Conservation (phyloP, 2,113 vertebrate genomes). For the Prunella himalayana region DNA sequence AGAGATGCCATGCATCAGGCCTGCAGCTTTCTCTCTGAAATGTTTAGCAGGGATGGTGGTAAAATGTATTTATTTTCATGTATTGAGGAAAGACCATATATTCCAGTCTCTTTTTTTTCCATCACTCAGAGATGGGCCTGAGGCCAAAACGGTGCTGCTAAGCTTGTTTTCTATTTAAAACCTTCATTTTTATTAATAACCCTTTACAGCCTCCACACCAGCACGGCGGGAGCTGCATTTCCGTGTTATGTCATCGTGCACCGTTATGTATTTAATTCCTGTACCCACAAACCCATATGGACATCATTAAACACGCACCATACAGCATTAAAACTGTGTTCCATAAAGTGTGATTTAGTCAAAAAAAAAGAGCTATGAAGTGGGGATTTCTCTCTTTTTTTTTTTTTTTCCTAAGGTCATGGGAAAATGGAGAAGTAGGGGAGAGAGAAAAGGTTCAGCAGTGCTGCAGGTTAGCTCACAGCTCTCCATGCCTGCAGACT, state of each 20-base stretch:
- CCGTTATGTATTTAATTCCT: conserved; percentile 68
- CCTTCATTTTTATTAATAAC: conserved; percentile 73
- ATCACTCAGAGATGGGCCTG: conserved; percentile 65
- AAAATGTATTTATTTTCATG: conserved; percentile 63
- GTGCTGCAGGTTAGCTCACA: not conserved
- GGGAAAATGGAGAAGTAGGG: conserved; percentile 61
- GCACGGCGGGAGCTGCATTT: conserved; percentile 66
- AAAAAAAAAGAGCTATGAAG: conserved; percentile 55
- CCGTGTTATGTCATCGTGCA: conserved; percentile 68
- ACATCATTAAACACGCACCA: conserved; percentile 64
- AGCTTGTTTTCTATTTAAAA: conserved; percentile 73
- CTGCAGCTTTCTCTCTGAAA: conserved; percentile 33
- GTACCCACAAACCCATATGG: conserved; percentile 71
- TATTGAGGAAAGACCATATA: conserved; percentile 47
- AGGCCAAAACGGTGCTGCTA: conserved; percentile 66
- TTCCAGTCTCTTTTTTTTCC: conserved; percentile 57
- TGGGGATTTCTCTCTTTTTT: not conserved
- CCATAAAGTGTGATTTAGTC: conserved; percentile 53
- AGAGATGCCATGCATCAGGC: conserved; percentile 27
- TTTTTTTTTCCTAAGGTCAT: conserved; percentile 55
- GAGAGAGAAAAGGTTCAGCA: conserved; percentile 4
- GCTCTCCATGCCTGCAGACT: not conserved
- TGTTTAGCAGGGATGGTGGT: conserved; percentile 23
- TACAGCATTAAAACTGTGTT: conserved; percentile 60
- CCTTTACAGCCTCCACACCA: conserved; percentile 65